Conservation (phyloP, 1,140 invertebrate species). For the Bombus impatiens region DNA sequence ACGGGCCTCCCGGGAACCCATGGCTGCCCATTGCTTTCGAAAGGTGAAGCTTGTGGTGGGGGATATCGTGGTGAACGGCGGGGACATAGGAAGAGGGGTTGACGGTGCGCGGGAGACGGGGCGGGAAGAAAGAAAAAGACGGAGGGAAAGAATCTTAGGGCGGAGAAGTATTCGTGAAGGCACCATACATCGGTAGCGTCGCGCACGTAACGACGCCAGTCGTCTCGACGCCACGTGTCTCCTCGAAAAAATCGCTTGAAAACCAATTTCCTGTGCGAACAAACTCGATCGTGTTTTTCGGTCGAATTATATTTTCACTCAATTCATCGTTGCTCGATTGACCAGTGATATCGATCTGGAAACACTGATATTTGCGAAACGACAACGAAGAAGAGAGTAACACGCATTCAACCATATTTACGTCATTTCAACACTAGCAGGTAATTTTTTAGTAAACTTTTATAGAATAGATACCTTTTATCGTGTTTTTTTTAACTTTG, state of each 20-base stretch:
- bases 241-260: neutral
- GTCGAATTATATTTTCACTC: no score
- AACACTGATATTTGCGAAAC: neutral
- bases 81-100: conserved; percentile 14
- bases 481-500: no score
- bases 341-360: neutral
- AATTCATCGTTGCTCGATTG: neutral
- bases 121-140: conserved; percentile 44
- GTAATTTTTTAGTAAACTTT: conserved; percentile 7
- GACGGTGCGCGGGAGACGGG: neutral
- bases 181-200: conserved; percentile 54
- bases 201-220: conserved; percentile 67
- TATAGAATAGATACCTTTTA: no score
- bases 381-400: neutral
- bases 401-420: neutral
- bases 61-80: conserved; percentile 20
- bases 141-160: conserved; percentile 59
- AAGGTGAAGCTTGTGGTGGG: conserved; percentile 47
- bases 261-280: neutral
- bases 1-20: conserved; percentile 28
- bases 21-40: conserved; percentile 54
- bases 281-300: no score
- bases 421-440: neutral
- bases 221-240: conserved; percentile 68
- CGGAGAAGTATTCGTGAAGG: conserved; percentile 52